Conservation (phyloP, 1,140 invertebrate genomes). For the Cyphomyrmex costatus region DNA sequence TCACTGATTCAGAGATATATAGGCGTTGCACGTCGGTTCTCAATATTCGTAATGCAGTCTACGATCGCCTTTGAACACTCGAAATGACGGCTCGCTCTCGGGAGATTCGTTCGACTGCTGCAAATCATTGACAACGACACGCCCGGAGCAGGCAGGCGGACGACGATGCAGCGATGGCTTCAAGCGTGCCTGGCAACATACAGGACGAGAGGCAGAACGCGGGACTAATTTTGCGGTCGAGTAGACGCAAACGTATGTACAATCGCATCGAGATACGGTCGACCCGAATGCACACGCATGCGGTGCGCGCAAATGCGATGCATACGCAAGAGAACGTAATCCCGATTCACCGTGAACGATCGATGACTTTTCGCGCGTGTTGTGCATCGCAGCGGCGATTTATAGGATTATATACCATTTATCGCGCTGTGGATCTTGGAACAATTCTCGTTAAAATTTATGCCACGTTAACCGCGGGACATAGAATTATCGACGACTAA, state of each 20-base stretch:
- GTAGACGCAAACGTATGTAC: constrained; percentile 37
- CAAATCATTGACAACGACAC: constrained; percentile 46
- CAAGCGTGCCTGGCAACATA: constrained; percentile 50
- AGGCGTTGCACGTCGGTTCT: constrained; percentile 8
- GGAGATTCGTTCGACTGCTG: constrained; percentile 43
- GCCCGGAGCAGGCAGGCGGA: not conserved
- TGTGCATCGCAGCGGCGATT: constrained; percentile 38
- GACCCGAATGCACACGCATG: constrained; percentile 66
- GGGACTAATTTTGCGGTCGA: constrained; percentile 66
- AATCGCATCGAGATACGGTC: constrained; percentile 28
- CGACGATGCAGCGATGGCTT: not conserved
- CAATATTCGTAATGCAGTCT: not conserved
- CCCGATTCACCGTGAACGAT: constrained; percentile 54
- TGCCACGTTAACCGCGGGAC: not conserved
- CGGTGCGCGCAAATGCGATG: constrained; percentile 59
- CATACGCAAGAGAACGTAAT: constrained; percentile 41
- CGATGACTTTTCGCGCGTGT: constrained; percentile 19
- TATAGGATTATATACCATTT: not conserved
- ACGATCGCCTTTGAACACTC: constrained; percentile 32
- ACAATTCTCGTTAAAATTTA: constrained; percentile 10
- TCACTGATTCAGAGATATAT: not conserved
- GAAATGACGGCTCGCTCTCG: constrained; percentile 30
- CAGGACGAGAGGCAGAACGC: constrained; percentile 49
- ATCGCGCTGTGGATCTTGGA: constrained; percentile 7
- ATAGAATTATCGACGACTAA: not conserved